phyloP scores from a whole-genome alignment of 2,888 invertebrate species.

The Abrostola tripartita region DNA sequence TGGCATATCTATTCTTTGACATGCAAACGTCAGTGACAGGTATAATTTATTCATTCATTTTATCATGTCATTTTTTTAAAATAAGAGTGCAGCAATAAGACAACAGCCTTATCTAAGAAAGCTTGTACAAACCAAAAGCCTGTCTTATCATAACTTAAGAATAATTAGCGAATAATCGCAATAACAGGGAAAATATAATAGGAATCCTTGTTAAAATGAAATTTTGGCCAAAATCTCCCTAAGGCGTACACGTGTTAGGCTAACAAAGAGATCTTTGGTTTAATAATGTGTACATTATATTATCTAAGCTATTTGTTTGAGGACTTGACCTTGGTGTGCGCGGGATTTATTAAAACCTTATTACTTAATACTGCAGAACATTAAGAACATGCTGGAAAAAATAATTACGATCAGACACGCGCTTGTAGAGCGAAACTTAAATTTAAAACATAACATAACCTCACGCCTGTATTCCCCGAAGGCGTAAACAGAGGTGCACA shows the following conservation, averaged over 20 bases:
- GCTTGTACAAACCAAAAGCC: no score
- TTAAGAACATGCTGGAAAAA: no score
- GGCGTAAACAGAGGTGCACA: no score
- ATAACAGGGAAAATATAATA: slow-evolving; percentile 4
- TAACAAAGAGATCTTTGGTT: slow-evolving; percentile 25
- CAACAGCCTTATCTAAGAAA: no score
- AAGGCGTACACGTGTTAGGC: slow-evolving; percentile 24
- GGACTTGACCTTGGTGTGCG: not conserved
- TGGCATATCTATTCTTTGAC: no score
- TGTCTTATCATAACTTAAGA: slow-evolving; percentile 5
- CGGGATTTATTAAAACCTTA: not conserved
- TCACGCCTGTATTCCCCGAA: no score
- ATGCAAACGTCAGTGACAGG: no score
- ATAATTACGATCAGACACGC: no score
- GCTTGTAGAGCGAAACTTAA: no score
- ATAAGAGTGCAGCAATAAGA: not conserved
- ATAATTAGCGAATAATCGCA: slow-evolving; percentile 20
- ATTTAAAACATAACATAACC: no score
- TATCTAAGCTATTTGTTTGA: slow-evolving; percentile 4
- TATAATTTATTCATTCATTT: no score
- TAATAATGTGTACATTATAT: slow-evolving; percentile 9
- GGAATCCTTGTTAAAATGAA: slow-evolving; percentile 6
- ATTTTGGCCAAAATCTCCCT: slow-evolving; percentile 11
- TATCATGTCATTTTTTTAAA: not conserved
- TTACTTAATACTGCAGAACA: not conserved